Conservation (phyloP, 2,797 vertebrate species). For the Gambusia yucatana region DNA sequence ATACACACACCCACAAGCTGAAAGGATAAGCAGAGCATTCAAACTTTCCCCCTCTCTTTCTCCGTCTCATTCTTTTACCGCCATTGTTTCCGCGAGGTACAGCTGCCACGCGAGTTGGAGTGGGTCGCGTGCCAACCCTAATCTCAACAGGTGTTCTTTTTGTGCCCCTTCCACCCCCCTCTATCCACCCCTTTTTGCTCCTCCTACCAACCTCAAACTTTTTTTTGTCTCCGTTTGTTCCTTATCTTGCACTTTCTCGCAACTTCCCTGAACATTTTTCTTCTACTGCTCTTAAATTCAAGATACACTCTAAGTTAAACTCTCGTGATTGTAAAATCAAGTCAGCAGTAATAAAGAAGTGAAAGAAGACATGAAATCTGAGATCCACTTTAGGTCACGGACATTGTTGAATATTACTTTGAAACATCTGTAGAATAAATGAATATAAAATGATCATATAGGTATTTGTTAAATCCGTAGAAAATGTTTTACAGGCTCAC, state of each 20-base stretch:
- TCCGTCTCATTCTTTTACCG: constrained; percentile 68
- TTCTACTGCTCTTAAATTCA: constrained; percentile 7
- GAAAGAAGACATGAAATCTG: background rate
- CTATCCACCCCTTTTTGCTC: background rate
- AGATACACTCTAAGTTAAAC: background rate
- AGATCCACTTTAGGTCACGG: background rate
- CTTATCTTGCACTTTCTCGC: constrained; percentile 22
- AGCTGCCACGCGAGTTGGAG: constrained; percentile 79
- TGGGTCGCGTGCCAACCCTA: constrained; percentile 80
- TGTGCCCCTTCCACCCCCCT: constrained; percentile 12
- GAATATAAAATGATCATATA: background rate
- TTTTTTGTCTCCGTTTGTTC: constrained; percentile 53
- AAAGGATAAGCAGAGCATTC: constrained; percentile 78
- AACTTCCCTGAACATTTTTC: background rate
- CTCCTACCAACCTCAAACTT: constrained; percentile 20
- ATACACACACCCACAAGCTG: constrained; percentile 48
- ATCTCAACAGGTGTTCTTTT: constrained; percentile 83
- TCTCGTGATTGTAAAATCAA: background rate
- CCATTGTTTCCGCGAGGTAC: constrained; percentile 76
- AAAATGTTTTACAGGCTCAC: background rate
- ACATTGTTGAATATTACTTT: background rate
- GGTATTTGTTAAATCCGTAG: background rate
- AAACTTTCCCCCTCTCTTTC: constrained; percentile 74
- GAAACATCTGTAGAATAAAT: background rate
- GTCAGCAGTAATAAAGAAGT: background rate